Percentiles rank a stretch among this genome's conserved stretches.
These are phyloP conservation scores for Volucella inanis DNA, from an alignment of 2,888 invertebrate genomes.

Conservation along the genomic window DNA sequence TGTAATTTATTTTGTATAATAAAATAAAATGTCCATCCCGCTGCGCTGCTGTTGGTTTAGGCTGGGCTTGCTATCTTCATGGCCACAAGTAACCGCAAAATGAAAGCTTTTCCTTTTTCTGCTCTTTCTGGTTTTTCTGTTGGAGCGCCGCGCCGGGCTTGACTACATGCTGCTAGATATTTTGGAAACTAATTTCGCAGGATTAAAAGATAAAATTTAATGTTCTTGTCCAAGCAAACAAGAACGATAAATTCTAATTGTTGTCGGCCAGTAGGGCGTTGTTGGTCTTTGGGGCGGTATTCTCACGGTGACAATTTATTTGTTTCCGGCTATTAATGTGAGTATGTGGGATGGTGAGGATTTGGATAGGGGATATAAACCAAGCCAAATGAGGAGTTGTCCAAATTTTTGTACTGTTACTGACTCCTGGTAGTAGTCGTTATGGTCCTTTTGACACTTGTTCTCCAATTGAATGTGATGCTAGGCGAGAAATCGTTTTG, in stretches of 20 bases:
- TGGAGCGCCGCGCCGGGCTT: background rate
- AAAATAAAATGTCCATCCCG: conserved; percentile 74
- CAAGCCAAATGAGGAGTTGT: conserved; percentile 19
- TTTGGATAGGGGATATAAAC: background rate
- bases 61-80: background rate
- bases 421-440: conserved; percentile 19
- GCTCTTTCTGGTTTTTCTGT: no score
- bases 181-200: conserved; percentile 71
- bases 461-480: conserved; percentile 31
- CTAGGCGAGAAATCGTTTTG: background rate
- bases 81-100: conserved; percentile 61
- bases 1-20: conserved; percentile 74
- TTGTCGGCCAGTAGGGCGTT: conserved; percentile 51
- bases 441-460: conserved; percentile 28
- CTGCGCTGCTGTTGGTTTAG: conserved; percentile 52
- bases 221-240: conserved; percentile 70
- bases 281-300: conserved; percentile 31
- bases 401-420: conserved; percentile 33
- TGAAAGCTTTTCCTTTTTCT: background rate
- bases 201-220: conserved; percentile 74
- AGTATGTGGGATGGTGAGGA: background rate
- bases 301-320: conserved; percentile 69
- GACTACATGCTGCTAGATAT: conserved; percentile 69
- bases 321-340: conserved; percentile 5
- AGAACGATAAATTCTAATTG: conserved; percentile 73